Base-by-base conservation (phyloP, 1,140 invertebrate species). In the Wasmannia auropunctata region DNA sequence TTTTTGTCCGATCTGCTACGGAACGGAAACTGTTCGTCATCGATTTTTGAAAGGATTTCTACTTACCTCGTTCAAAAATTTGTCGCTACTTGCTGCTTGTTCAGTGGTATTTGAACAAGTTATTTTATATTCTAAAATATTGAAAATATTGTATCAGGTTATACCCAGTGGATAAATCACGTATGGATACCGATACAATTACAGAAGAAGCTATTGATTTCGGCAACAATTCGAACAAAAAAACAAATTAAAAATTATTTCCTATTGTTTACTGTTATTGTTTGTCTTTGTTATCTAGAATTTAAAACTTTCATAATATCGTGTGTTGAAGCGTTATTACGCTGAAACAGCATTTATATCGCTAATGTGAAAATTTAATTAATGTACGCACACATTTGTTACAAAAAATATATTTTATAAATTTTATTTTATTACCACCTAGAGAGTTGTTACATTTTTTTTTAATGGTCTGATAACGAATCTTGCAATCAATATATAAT, bases 161-260 rank as follows among this genome's bases (percentile, higher is more conserved):
- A 31, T 99, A 99, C 94, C 98, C 99, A 34, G 98, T 99, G 11
- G 99, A 99, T 94, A 98, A 98, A 93, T 97, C 95, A 8, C 96
- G 99, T 87, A 95, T 97, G 19, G 98, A 99, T 94, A 97, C 96
- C 43, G 95, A 96, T 0, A 92, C 95, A 10, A 91, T 93, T 75
- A 70, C 88, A 16, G 93, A 95, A 75, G 88, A 92, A 81, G 60
- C 91, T 62, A 22, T 91, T 25, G 40, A 75, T 28, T 60, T 60
- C 43, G 22, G 14, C 22, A 65, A 11, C 28, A 65, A 10, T 14
- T 43, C 28, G 8, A 76, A 28, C 37, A 91, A 90, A 79, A 91
- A 91, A n/a, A 70, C 16, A 8, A 60, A 90, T 25, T 91, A 80
- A 90, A 0, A 11, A 67, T 62, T n/a, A n/a, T n/a, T n/a, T 70